Percentiles rank a stretch among this genome's conserved stretches.
Conservation (phyloP, 2,888 invertebrate genomes). For the Siphlonurus alternatus region DNA sequence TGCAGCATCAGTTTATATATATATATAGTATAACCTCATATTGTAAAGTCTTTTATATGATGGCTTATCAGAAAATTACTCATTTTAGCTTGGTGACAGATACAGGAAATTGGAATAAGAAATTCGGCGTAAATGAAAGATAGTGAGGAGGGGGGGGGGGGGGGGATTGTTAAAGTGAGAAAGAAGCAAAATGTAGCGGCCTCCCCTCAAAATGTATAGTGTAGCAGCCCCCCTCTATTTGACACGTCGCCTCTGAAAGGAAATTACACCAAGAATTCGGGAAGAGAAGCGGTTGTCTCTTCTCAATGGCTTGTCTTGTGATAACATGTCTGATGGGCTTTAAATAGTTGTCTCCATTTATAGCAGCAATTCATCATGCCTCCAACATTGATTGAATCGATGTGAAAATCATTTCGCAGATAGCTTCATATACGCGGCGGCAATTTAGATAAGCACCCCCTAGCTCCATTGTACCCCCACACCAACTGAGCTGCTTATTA, state of each 20-base stretch:
- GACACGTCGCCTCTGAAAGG: conserved; percentile 6
- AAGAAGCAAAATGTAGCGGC: neutral
- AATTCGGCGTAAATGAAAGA: conserved; percentile 63
- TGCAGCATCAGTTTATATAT: neutral
- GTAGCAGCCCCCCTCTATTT: neutral
- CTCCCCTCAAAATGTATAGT: neutral
- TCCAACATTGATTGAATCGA: neutral
- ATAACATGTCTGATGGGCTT: neutral
- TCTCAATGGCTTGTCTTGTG: neutral
- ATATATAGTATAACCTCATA: neutral
- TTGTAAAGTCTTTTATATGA: neutral
- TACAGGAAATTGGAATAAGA: conserved; percentile 54
- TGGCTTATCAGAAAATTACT: conserved; percentile 24
- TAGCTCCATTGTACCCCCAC: neutral
- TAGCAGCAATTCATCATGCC: neutral
- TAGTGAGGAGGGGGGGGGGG: conserved; percentile 24
- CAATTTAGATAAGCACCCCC: neutral
- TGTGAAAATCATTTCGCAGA: neutral
- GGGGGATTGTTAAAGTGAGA: neutral
- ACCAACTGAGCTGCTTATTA: neutral
- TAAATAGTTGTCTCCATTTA: neutral
- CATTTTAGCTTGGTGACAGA: conserved; percentile 19
- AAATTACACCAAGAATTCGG: conserved; percentile 9
- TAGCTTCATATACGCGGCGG: neutral
- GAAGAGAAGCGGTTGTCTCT: neutral